Conservation (phyloP, 2,113 vertebrate genomes). For the Larimichthys crocea region DNA sequence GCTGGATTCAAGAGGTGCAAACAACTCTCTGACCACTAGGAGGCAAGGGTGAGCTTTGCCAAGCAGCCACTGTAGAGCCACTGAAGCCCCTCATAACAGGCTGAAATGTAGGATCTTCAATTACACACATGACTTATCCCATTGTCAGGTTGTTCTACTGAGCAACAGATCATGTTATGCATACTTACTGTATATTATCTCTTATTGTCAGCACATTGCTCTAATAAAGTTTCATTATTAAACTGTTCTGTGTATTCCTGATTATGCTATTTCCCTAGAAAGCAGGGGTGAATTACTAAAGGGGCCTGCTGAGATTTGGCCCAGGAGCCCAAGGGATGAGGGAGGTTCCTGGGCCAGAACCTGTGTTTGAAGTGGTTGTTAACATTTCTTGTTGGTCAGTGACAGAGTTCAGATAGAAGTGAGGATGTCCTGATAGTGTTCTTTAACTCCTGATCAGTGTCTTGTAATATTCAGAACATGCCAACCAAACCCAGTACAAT, state of each 20-base stretch:
- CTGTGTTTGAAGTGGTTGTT: neutral
- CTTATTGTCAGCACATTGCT: conserved; percentile 37
- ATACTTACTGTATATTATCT: conserved; percentile 54
- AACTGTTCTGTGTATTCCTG: conserved; percentile 17
- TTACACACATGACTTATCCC: conserved; percentile 72
- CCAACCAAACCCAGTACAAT: neutral
- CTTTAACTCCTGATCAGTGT: neutral
- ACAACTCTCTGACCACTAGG: conserved; percentile 81
- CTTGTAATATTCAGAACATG: neutral
- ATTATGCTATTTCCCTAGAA: conserved; percentile 3
- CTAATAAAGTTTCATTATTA: conserved; percentile 37
- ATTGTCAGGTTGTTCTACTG: conserved; percentile 55
- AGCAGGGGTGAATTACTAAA: neutral
- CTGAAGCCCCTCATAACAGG: conserved; percentile 30
- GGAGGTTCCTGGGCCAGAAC: neutral
- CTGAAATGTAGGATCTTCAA: conserved; percentile 60
- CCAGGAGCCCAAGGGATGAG: neutral
- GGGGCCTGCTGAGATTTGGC: neutral
- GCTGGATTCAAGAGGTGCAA: conserved; percentile 25
- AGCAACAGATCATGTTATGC: conserved; percentile 58
- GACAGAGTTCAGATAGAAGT: neutral
- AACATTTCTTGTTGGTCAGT: neutral
- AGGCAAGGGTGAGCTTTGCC: conserved; percentile 88
- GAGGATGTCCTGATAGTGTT: neutral
- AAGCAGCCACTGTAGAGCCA: conserved; percentile 18